These are phyloP conservation scores for Stegodyphus mimosarum DNA, from an alignment of 1,140 invertebrate species.

Conservation along the genomic window DNA sequence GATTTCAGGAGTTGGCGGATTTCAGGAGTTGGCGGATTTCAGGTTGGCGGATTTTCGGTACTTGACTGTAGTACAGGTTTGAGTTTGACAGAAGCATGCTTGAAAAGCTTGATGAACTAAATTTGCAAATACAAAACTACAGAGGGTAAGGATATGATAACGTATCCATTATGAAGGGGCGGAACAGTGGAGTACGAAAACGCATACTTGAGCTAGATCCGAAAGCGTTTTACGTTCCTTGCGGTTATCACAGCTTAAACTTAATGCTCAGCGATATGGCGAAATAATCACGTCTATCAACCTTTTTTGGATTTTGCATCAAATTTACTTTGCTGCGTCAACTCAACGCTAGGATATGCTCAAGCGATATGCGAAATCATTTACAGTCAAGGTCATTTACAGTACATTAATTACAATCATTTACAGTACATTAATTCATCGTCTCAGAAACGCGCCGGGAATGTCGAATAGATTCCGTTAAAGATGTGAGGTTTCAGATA, in stretches of 20 bases:
- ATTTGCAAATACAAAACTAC: neutral
- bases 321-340: neutral
- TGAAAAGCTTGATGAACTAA: neutral
- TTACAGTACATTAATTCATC: too few species aligned
- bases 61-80: neutral
- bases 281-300: neutral
- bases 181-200: neutral
- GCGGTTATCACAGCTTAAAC: neutral
- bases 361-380: neutral
- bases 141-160: slow-evolving; percentile 6
- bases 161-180: neutral
- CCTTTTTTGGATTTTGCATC: slow-evolving; percentile 6
- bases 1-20: too few species aligned
- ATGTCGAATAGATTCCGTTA: neutral
- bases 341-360: neutral
- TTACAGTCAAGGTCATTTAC: neutral
- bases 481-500: neutral
- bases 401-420: too few species aligned
- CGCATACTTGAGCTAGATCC: too few species aligned
- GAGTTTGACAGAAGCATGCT: neutral
- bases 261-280: neutral
- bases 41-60: too few species aligned
- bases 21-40: too few species aligned
- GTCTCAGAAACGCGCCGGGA: neutral
- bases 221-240: neutral